A percentile compares a stretch with the other conserved stretches of the same genome.
phyloP scores from a whole-genome alignment of 2,113 vertebrate genomes.

The Apteryx owenii region DNA sequence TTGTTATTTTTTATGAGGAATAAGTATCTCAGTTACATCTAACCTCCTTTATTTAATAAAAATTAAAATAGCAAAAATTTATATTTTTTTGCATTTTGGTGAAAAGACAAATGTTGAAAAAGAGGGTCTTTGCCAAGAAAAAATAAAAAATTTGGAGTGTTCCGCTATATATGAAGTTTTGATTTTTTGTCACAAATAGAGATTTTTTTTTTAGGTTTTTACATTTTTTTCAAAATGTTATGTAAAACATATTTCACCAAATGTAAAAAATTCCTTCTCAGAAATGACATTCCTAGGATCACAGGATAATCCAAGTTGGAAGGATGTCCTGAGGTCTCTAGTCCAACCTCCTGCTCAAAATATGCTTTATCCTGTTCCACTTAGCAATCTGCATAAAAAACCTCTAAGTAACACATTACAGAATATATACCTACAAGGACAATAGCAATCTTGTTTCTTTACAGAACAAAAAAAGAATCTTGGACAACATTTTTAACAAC shows the following conservation, averaged over 20 bases:
- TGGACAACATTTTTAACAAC: neutral
- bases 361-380: too few relatives aligned
- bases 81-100: rapidly evolving
- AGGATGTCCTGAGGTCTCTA: neutral
- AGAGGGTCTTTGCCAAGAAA: neutral
- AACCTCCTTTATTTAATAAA: neutral
- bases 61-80: neutral
- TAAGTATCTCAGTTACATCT: neutral
- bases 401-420: neutral
- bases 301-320: neutral
- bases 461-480: too few relatives aligned
- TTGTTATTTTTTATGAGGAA: too few relatives aligned
- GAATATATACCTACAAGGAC: neutral
- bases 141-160: neutral
- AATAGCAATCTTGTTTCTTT: neutral
- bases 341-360: neutral
- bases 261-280: rapidly evolving
- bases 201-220: neutral
- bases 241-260: neutral
- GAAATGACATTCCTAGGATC: neutral
- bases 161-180: neutral
- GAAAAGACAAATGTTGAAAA: neutral
- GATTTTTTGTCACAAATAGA: neutral
- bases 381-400: neutral
- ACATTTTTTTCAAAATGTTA: neutral